Evolutionary conservation across 1,140 invertebrate species (phyloP).

Genomic region (Zaprionus vittiger): DNA sequence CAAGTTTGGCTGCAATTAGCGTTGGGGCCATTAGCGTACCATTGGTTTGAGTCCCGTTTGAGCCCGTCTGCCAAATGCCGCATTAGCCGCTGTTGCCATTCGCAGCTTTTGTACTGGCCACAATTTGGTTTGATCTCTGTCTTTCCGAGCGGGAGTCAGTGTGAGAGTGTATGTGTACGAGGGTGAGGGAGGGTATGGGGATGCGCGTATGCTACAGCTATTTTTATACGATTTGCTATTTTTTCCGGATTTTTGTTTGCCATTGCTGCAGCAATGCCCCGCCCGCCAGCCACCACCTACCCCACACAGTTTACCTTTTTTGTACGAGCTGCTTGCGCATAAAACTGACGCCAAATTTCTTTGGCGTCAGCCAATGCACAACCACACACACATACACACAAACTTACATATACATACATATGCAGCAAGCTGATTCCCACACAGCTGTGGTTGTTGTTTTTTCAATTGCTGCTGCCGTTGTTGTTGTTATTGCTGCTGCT

Average conservation of each 20-base stretch:
- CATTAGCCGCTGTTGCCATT: constrained; percentile 58
- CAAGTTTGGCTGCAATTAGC: constrained; percentile 3
- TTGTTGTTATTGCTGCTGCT: constrained; percentile 20
- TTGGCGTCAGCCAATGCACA: constrained; percentile 77
- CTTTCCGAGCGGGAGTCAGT: constrained; percentile 3
- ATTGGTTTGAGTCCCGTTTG: constrained; percentile 26
- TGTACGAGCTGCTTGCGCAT: constrained; percentile 50
- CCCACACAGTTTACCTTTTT: constrained; percentile 48
- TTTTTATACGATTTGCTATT: constrained; percentile 80
- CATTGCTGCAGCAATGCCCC: constrained; percentile 51
- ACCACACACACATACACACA: constrained; percentile 15
- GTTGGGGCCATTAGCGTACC: constrained; percentile 50
- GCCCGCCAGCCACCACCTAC: not conserved
- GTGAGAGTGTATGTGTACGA: not conserved
- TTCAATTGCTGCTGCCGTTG: not conserved
- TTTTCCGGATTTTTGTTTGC: constrained; percentile 80
- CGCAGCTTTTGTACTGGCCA: constrained; percentile 16
- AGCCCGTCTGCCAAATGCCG: constrained; percentile 61
- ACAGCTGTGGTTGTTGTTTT: constrained; percentile 16
- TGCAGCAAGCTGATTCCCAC: constrained; percentile 16
- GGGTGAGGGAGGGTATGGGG: constrained; percentile 15
- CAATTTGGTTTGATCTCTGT: constrained; percentile 22
- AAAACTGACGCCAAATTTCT: constrained; percentile 81
- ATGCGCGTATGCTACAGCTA: constrained; percentile 64
- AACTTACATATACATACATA: constrained; percentile 11